phyloP scores from a whole-genome alignment of 2,797 vertebrate genomes.

The Lepus oiostolus region DNA sequence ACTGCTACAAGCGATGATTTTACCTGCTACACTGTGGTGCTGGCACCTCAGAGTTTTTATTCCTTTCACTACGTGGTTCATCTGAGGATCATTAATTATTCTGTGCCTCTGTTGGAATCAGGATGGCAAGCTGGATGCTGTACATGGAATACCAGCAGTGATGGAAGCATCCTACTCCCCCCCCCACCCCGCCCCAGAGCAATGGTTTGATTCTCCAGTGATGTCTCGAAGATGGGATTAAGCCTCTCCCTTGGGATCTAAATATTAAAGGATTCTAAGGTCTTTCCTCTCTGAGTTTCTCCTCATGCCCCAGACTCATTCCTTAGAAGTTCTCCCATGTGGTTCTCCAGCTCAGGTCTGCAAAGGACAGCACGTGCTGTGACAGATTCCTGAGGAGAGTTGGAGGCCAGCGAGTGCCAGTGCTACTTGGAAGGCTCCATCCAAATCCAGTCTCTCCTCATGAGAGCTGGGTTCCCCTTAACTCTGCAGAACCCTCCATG shows the following conservation, averaged over 20 bases:
- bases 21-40: too few species aligned
- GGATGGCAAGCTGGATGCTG: not conserved
- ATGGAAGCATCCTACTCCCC: not conserved
- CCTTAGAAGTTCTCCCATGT: not conserved
- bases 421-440: not conserved
- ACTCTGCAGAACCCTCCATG: not conserved
- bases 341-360: not conserved
- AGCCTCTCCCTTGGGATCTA: not conserved
- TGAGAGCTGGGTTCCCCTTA: not conserved
- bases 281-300: not conserved
- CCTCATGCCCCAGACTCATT: not conserved
- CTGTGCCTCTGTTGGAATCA: slow-evolving; percentile 30
- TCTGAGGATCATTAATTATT: not conserved
- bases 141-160: slow-evolving; percentile 29
- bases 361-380: not conserved
- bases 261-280: not conserved
- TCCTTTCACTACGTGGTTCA: slow-evolving; percentile 3
- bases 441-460: not conserved
- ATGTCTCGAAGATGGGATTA: not conserved
- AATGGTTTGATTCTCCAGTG: not conserved
- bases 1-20: too few species aligned
- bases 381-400: not conserved
- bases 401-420: not conserved
- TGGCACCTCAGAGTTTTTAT: not conserved
- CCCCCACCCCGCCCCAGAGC: not conserved